Evolutionary conservation across 2,888 invertebrate species (phyloP), one percentile per base, ranked within the genome.

Genomic region (Morpho achilles): DNA sequence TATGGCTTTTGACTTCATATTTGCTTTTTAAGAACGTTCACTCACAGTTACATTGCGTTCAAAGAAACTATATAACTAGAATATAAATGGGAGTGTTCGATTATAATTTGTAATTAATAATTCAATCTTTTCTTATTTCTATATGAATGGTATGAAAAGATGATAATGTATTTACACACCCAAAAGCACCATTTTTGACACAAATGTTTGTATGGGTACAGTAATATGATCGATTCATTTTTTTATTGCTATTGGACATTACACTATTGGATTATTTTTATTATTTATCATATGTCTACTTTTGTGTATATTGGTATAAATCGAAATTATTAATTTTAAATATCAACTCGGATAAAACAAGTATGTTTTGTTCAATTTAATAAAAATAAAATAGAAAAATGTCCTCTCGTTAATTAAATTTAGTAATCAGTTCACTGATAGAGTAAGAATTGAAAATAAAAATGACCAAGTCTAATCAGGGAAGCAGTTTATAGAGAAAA

Each of bases 131-230:
- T 71, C 80, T 83, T 84, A 82, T 53, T 65, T 50, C 80, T 81
- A 82, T 73, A 73, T 32, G 32, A 60, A 69, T 76, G 77, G 74
- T 76, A 75, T 70, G 73, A 79, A 76, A 77, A 80, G 77, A 76
- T 74, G 77, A 76, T 79, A 43, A 65, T 65, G 57, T 82, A 80
- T 87, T 72, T 84, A 85, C 82, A 84, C 70, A 60, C 73, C 77
- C 77, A 69, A 67, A 82, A 88, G 87, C 87, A 87, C 87, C 88
- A 76, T 76, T 77, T 87, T 87, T 50, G 85, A 85, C 80, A 84
- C 86, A 74, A 71, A 73, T 72, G 58, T 76, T 79, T 79, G 79
- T 81, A 81, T 76, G 47, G 52, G 54, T 62, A 60, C 46, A 59
- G 42, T 42, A 52, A 47, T 16, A 47, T 60, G 50, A 47, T 53